Evolutionary conservation across 2,888 invertebrate species (phyloP).

Genomic region (Tetragonisca angustula): DNA sequence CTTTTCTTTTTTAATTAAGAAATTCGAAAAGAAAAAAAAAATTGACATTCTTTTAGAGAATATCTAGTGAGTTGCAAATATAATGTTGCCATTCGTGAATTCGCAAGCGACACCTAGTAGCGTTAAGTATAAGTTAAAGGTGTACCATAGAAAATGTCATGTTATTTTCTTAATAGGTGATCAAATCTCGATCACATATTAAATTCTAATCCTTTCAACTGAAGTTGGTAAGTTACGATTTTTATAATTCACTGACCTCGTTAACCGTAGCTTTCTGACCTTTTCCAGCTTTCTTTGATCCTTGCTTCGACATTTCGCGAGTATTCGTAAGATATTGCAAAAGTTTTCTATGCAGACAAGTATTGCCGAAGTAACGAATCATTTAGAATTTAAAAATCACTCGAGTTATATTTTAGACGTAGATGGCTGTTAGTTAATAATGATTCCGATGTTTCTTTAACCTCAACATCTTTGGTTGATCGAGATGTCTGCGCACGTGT

Average conservation of each 20-base stretch:
- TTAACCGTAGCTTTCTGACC: constrained; percentile 49
- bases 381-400: constrained; percentile 42
- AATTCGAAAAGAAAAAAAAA: background rate
- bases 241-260: constrained; percentile 69
- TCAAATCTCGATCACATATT: constrained; percentile 59
- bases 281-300: constrained; percentile 69
- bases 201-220: constrained; percentile 49
- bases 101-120: constrained; percentile 55
- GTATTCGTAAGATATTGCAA: constrained; percentile 38
- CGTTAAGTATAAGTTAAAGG: constrained; percentile 45
- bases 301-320: constrained; percentile 77
- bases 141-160: constrained; percentile 75
- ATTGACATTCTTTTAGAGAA: background rate
- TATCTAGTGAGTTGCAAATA: constrained; percentile 51
- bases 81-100: constrained; percentile 47
- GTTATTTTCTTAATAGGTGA: constrained; percentile 76
- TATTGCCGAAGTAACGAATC: constrained; percentile 29
- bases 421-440: background rate
- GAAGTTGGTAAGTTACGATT: constrained; percentile 66
- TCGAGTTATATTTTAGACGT: constrained; percentile 10
- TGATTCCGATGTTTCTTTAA: constrained; percentile 55
- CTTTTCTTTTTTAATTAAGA: background rate
- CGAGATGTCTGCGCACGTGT: constrained; percentile 58
- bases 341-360: constrained; percentile 20
- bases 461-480: constrained; percentile 54